These are phyloP conservation scores for Tonatia bakeri DNA, from an alignment of 2,113 vertebrate genomes.

Conservation along the genomic window DNA sequence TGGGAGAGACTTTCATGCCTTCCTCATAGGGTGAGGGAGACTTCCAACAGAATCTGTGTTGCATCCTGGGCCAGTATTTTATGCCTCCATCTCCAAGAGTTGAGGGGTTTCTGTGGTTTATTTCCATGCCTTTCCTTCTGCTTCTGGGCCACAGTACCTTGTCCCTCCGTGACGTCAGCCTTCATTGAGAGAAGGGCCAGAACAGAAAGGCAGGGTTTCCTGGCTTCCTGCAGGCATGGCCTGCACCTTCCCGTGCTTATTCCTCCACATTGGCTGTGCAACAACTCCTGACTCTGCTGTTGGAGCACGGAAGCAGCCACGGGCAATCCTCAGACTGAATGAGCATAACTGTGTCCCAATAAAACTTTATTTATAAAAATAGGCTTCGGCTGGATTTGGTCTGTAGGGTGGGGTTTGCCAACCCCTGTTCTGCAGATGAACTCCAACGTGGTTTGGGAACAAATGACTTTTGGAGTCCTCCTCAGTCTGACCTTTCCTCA, in stretches of 20 bases:
- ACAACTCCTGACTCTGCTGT: background rate
- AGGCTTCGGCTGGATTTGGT: background rate
- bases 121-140: background rate
- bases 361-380: slow-evolving; percentile 9
- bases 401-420: background rate
- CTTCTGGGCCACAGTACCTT: background rate
- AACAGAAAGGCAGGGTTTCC: background rate
- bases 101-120: background rate
- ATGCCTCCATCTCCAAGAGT: background rate
- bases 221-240: background rate
- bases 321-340: background rate
- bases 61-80: background rate
- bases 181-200: background rate
- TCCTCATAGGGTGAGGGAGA: background rate
- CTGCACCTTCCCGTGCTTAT: background rate
- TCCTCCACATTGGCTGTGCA: background rate
- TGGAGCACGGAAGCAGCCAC: background rate
- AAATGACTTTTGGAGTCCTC: background rate
- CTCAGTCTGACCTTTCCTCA: background rate
- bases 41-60: background rate
- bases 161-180: background rate
- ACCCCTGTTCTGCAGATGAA: background rate
- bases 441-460: background rate
- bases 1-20: background rate
- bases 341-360: background rate